These are phyloP conservation scores for Spodoptera littoralis DNA, from an alignment of 2,888 invertebrate species.

Conservation along the genomic window DNA sequence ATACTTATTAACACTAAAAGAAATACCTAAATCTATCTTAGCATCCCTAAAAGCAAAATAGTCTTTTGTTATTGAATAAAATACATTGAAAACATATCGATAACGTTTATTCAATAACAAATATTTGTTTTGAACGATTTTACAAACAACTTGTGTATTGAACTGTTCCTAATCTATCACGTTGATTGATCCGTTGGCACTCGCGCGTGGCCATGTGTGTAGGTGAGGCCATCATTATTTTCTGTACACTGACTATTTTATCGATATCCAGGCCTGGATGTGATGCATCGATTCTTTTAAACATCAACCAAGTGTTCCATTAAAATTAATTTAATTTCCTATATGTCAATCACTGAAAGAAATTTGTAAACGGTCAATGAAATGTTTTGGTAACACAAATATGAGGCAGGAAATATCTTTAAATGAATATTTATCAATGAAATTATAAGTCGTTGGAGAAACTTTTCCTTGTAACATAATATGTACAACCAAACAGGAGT, in stretches of 20 bases:
- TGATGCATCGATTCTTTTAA: constrained; percentile 61
- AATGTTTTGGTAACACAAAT: no score
- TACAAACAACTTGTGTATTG: constrained; percentile 19
- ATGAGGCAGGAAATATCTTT: no score
- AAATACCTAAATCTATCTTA: no score
- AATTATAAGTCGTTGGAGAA: no score
- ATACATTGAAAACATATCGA: not conserved
- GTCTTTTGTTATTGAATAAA: constrained; percentile 1
- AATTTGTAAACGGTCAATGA: not conserved
- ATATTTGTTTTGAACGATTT: constrained; percentile 5
- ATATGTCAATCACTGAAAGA: constrained; percentile 12
- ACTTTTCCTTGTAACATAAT: no score
- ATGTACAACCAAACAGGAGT: no score
- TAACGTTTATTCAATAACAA: constrained; percentile 12
- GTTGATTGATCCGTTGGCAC: constrained; percentile 48
- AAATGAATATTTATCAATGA: no score
- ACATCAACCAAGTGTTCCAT: constrained; percentile 11
- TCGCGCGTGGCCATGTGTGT: constrained; percentile 51
- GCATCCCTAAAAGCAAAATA: constrained; percentile 1
- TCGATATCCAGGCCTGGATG: constrained; percentile 45
- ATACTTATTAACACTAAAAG: no score
- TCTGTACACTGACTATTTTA: constrained; percentile 51
- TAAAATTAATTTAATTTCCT: constrained; percentile 27
- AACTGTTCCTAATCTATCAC: constrained; percentile 29
- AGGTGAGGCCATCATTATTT: constrained; percentile 56